Evolutionary conservation across 2,888 invertebrate species (phyloP).

Genomic region (Rhyacophila evoluta): DNA sequence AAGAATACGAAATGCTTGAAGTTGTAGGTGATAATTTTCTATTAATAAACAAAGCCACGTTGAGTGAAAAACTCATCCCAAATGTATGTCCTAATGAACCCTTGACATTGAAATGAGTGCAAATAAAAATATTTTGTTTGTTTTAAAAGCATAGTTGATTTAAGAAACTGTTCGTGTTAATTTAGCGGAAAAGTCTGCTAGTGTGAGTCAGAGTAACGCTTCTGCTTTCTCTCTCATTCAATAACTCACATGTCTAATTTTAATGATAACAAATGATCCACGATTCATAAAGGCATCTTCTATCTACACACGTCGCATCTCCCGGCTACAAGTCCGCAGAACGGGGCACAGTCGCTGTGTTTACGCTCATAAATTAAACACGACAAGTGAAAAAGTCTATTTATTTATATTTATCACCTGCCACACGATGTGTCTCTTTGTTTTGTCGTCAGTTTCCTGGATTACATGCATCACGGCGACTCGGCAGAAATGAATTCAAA

Average conservation of each 20-base stretch:
- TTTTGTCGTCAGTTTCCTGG: conserved; percentile 18
- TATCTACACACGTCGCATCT: not conserved
- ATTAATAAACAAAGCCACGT: no score
- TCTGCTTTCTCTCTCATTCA: not conserved
- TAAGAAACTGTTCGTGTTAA: not conserved
- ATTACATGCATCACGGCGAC: conserved; percentile 14
- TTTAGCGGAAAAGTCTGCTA: not conserved
- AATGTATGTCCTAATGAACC: conserved; percentile 1
- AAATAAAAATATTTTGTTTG: not conserved
- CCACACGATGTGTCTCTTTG: conserved; percentile 9
- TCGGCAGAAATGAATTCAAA: not conserved
- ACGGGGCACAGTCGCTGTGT: not conserved
- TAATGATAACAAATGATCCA: conserved; percentile 24
- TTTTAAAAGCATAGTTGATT: not conserved
- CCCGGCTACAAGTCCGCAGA: not conserved
- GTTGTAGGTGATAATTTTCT: no score
- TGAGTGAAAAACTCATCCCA: not conserved
- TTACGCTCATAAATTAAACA: conserved; percentile 14
- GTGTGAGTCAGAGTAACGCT: not conserved
- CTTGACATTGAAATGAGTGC: not conserved
- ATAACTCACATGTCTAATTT: conserved; percentile 18
- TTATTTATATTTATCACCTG: conserved; percentile 24
- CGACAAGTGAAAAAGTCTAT: conserved; percentile 23
- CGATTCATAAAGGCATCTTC: conserved; percentile 3
- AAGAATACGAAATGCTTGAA: no score